Evolutionary conservation across 2,113 vertebrate species (phyloP).

Genomic region (Myrmophylax atrothorax): DNA sequence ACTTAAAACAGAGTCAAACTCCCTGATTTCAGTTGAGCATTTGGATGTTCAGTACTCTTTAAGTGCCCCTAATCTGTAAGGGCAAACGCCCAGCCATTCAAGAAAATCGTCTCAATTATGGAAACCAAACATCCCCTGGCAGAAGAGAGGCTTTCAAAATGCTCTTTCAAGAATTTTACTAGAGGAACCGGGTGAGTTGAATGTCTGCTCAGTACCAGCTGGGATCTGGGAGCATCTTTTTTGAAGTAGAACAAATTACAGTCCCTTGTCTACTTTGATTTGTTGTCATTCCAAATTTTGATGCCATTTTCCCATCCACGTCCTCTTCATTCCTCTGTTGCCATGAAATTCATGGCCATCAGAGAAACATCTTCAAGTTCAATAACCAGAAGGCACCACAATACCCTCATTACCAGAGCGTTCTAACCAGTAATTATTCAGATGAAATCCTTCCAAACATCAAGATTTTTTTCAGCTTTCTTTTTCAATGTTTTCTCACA

Average conservation of each 20-base stretch:
- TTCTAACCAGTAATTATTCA: background rate
- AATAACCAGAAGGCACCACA: background rate
- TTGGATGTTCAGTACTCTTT: background rate
- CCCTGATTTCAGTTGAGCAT: background rate
- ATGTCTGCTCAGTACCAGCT: background rate
- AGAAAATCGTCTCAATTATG: background rate
- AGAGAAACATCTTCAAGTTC: background rate
- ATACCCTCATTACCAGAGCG: background rate
- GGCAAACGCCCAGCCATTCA: rapidly evolving
- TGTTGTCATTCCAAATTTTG: background rate
- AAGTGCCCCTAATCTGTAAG: background rate
- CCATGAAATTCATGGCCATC: rapidly evolving
- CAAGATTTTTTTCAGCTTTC: background rate
- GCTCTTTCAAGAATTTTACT: background rate
- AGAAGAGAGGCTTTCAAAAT: background rate
- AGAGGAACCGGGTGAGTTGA: background rate
- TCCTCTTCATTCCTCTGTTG: background rate
- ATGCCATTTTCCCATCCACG: background rate
- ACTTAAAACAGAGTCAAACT: background rate
- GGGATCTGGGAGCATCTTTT: background rate
- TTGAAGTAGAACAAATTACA: background rate
- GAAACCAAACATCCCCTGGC: background rate
- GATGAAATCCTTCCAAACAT: background rate
- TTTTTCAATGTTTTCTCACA: constrained; percentile 15
- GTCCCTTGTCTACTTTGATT: background rate